phyloP scores from a whole-genome alignment of 2,797 vertebrate species.

The Aeoliscus strigatus region DNA sequence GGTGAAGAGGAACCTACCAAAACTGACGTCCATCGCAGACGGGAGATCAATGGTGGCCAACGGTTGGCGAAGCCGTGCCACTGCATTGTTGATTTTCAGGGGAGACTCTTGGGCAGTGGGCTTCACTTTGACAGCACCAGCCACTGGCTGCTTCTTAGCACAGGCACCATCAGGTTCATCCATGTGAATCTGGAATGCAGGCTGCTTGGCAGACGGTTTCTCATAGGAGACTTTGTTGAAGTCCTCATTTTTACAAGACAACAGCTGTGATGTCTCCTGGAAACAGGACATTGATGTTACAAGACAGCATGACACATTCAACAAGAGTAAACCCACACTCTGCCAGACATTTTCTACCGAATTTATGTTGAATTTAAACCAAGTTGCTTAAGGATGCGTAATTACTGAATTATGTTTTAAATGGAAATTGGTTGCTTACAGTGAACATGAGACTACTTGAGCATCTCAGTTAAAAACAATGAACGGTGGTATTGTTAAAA shows the following conservation, averaged over 20 bases:
- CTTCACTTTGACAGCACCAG: constrained; percentile 29
- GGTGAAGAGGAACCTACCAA: constrained; percentile 68
- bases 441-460: too few species aligned
- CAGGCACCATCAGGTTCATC: constrained; percentile 76
- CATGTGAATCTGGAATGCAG: constrained; percentile 82
- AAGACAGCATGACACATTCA: neutral
- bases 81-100: constrained; percentile 67
- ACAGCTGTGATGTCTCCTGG: constrained; percentile 45
- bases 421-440: too few species aligned
- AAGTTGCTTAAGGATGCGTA: too few species aligned
- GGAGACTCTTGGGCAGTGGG: constrained; percentile 40
- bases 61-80: constrained; percentile 78
- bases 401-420: too few species aligned
- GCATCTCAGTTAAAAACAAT: too few species aligned
- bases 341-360: too few species aligned
- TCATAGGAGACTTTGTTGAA: constrained; percentile 57
- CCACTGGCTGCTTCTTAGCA: constrained; percentile 58
- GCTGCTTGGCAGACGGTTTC: constrained; percentile 64
- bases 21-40: constrained; percentile 81
- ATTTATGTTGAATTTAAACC: too few species aligned
- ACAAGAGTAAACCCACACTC: too few species aligned
- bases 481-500: constrained; percentile 45
- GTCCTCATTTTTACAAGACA: constrained; percentile 73
- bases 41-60: constrained; percentile 77
- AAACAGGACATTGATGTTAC: neutral